These are phyloP conservation scores for Rutilus rutilus DNA, from an alignment of 2,113 vertebrate genomes.

Conservation along the genomic window DNA sequence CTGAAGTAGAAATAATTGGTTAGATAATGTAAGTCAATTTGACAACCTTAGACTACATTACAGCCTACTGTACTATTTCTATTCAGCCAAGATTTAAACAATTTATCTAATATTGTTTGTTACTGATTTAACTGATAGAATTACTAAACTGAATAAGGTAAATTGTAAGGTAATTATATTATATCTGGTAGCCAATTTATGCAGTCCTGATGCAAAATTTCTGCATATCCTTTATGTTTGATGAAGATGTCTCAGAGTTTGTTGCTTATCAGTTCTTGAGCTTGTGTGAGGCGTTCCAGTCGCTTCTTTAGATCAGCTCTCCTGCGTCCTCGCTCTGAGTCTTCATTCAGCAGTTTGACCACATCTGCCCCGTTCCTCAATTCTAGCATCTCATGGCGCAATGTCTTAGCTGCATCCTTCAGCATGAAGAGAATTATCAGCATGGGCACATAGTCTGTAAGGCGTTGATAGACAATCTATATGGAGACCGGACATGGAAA, in stretches of 20 bases:
- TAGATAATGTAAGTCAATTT: no score
- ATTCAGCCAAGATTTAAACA: no score
- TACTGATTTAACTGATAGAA: no score
- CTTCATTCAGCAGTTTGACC: slow-evolving; percentile 6
- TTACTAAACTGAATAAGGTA: no score
- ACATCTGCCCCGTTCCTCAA: slow-evolving; percentile 19
- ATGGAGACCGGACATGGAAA: not conserved
- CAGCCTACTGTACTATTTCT: no score
- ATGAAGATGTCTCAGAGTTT: not conserved
- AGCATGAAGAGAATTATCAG: slow-evolving; percentile 37
- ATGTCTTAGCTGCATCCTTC: slow-evolving; percentile 11
- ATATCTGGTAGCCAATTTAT: no score
- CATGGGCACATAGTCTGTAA: slow-evolving; percentile 43
- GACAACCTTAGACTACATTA: no score
- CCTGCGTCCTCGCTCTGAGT: not conserved
- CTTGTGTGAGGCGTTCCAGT: slow-evolving; percentile 12
- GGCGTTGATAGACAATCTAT: slow-evolving; percentile 32
- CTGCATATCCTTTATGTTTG: no score
- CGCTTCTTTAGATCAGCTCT: slow-evolving; percentile 22
- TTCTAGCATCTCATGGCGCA: slow-evolving; percentile 28
- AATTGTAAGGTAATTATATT: no score
- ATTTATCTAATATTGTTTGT: no score
- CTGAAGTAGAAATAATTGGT: no score
- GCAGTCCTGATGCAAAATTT: no score
- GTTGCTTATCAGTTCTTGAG: slow-evolving; percentile 20